A percentile compares a stretch with the other conserved stretches of the same genome.
These are phyloP conservation scores for Mactra quadrangularis DNA, from an alignment of 1,140 invertebrate genomes.

Conservation along the genomic window DNA sequence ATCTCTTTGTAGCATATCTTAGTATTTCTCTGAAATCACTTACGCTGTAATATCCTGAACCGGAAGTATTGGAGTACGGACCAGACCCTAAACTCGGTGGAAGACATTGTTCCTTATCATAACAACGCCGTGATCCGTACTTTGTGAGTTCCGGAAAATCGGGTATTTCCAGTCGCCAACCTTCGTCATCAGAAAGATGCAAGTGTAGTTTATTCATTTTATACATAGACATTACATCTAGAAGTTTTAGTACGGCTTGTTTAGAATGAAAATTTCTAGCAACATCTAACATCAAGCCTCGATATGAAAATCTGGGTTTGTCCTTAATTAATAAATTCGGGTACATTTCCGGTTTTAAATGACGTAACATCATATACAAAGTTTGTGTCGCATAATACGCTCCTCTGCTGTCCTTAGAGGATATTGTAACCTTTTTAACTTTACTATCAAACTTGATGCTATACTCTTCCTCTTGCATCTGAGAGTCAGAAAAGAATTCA, in stretches of 20 bases:
- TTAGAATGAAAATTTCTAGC: slow-evolving; percentile 79
- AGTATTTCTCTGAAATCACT: slow-evolving; percentile 76
- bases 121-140: slow-evolving; percentile 74
- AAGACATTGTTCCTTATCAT: slow-evolving; percentile 67
- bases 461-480: slow-evolving; percentile 60
- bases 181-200: slow-evolving; percentile 81
- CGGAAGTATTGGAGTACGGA: slow-evolving; percentile 60
- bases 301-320: slow-evolving; percentile 70
- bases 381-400: slow-evolving; percentile 72
- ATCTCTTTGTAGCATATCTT: slow-evolving; percentile 62
- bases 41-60: slow-evolving; percentile 72
- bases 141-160: slow-evolving; percentile 77
- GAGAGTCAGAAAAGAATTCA: neutral
- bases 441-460: slow-evolving; percentile 56
- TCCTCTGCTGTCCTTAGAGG: slow-evolving; percentile 40
- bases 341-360: neutral
- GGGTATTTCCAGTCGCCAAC: slow-evolving; percentile 80
- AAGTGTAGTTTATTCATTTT: slow-evolving; percentile 81
- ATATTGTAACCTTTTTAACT: slow-evolving; percentile 44
- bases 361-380: slow-evolving; percentile 59
- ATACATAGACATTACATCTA: slow-evolving; percentile 79
- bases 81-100: slow-evolving; percentile 78
- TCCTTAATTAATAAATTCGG: slow-evolving; percentile 66
- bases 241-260: slow-evolving; percentile 68
- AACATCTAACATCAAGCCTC: slow-evolving; percentile 81